Base-by-base conservation (phyloP, 2,113 vertebrate genomes). In the Climacteris rufus region DNA sequence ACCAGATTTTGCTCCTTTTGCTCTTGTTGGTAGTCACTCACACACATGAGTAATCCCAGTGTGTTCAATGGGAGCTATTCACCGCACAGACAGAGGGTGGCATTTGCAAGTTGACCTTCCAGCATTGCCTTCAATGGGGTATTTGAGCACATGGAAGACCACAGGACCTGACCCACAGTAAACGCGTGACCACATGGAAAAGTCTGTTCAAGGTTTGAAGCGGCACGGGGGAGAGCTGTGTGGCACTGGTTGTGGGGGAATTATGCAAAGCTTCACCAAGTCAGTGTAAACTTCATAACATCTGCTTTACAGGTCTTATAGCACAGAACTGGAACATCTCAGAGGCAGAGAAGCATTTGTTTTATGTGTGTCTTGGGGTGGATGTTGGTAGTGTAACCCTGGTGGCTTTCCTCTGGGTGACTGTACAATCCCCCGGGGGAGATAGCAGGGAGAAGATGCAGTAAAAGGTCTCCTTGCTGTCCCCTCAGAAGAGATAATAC, bases 11-110 rank as follows among this genome's bases (percentile, higher is more conserved):
- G 76, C 68, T 92, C 56, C 44, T 88, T 93, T 94, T 81, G 40
- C 88, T 66, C 92, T 78, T 9, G 1, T 56, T 53, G n/a, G 72
- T 45, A 60, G 90, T 94, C 91, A 82, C 79, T 92, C 71, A 71
- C 44, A 44, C 53, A 47, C 44, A 93, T 94, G 92, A 96, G 72
- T 94, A 95, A 97, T 93, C 60, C 35, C 69, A 88, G 72, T 14
- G 72, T 77, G 44, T 53, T 97, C 90, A 95, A 95, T 92, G 75
- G 79, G 71, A 92, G 71, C 92, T 83, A 96, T 96, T 97, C 94
- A 96, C 35, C 71, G 44, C 2, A 6, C 53, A 76, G 59, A 66
- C 71, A 50, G 63, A 86, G 75, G 72, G 69, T 86, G 87, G 85
- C 87, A 83, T 92, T 95, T 28, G 40, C 85, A 89, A 71, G 70